Evolutionary conservation across 1,140 invertebrate species (phyloP).

Genomic region (Platorchestia sp.): DNA sequence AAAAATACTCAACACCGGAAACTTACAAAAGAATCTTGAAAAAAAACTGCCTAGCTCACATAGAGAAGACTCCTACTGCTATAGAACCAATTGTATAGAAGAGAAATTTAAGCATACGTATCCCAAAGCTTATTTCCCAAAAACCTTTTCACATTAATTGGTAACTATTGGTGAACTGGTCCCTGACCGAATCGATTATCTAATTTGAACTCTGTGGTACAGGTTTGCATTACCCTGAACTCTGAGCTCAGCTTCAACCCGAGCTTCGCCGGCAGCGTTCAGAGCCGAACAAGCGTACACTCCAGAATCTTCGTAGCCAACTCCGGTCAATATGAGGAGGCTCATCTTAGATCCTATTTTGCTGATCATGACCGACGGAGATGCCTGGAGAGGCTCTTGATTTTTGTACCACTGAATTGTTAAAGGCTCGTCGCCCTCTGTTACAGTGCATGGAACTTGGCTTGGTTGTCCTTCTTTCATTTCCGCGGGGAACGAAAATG

Average conservation of each 20-base stretch:
- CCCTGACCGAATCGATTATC: too few species aligned
- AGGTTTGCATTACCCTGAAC: constrained; percentile 56
- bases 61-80: neutral
- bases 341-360: constrained; percentile 80
- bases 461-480: constrained; percentile 74
- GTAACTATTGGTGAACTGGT: neutral
- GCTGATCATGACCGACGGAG: constrained; percentile 69
- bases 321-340: constrained; percentile 82
- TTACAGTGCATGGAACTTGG: constrained; percentile 83
- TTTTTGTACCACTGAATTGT: constrained; percentile 84
- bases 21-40: neutral
- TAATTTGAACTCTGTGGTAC: too few species aligned
- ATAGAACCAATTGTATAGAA: neutral
- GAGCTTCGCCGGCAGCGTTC: constrained; percentile 71
- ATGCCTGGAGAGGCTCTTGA: constrained; percentile 72
- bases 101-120: neutral
- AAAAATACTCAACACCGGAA: neutral
- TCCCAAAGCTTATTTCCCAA: neutral
- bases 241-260: constrained; percentile 59
- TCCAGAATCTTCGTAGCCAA: constrained; percentile 75
- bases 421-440: constrained; percentile 86
- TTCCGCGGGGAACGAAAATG: constrained; percentile 68
- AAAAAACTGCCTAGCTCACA: neutral
- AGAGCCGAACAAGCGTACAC: constrained; percentile 72
- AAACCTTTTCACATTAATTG: neutral